Base-by-base conservation (phyloP, 2,888 invertebrate species). In the Plebejus melissa region DNA sequence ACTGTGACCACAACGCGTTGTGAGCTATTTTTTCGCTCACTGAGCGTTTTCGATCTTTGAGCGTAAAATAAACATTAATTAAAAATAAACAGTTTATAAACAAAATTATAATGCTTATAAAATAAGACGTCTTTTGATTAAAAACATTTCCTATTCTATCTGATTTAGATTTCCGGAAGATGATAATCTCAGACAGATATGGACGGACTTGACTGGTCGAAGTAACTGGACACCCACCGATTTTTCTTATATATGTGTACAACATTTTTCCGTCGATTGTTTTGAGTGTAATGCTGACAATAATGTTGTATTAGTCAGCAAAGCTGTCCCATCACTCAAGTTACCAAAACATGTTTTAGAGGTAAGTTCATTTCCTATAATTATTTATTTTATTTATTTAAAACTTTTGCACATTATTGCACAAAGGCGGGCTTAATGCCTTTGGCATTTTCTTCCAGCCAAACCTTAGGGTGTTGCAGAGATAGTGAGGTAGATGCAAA, bases 151-250 rank as follows among this genome's bases (percentile, higher is more conserved):
- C 28, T 22, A 36, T 72, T 72, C 16, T 54, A 54, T 50, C 16
- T 72, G 13, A 50, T 80, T 0, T 80, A 93, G 93, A 79, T 93
- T 93, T 79, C 93, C 93, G 0, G 93, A 93, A 82, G 93, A 93
- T 58, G 78, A 85, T 0, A 84, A 84, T 13, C 85, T 87, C 2
- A 83, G 87, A 75, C 91, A 91, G 80, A 90, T 93, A 80, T 93
- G 93, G 93, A 88, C 92, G 1, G 90, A 91, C 80, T 84, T 93
- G 3, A 93, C 93, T 0, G 93, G 93, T 2, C 88, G 93, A 46
- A 90, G 88, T 79, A 91, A 89, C 80, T 93, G 93, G 93, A 91
- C 91, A 0, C 91, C 93, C 0, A 93, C 91, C 0, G 93, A 93
- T 80, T 93, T 86, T 79, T 93, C 93, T 0, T 93, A 92, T 78